Base-by-base conservation (phyloP, 2,888 invertebrate species). In the Torymus texanus region DNA sequence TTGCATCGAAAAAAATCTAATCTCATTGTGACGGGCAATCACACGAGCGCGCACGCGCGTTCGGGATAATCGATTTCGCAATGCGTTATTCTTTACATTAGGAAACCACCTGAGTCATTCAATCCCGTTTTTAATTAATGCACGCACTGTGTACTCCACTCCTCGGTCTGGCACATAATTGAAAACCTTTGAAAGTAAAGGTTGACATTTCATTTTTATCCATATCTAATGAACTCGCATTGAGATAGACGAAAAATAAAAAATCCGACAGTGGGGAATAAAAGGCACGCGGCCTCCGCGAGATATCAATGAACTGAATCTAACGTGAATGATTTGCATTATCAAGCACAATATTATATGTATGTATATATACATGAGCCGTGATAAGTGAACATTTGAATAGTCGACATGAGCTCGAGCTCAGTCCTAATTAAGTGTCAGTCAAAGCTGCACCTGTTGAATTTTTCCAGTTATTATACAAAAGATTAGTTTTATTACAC, bases 71-170 rank as follows among this genome's bases (percentile, higher is more conserved):
- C 67, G n/a, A 67, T 75, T 75, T 51, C 66, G n/a, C 18, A 75
- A 75, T 75, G 59, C 13, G 21, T 59, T 75, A n/a, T n/a, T 75
- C 59, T 56, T 66, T 51, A 67, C 66, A 66, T 67, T 75, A 59
- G 53, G 29, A 67, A 75, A 75, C 51, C 66, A 50, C 66, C 24
- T 51, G 51, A 75, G 65, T 75, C 65, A 74, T 74, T 74, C 66
- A 59, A 67, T 75, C 66, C 16, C 4, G 67, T 75, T 75, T 67
- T 67, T 66, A 75, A 75, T 75, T 59, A 75, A 75, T 67, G 50
- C 53, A 59, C 59, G 12, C 21, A 16, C 16, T 18, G 3, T 71
- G 16, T 51, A 21, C 41, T 61, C 55, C 11, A 18, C 21, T 50
- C 16, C 18, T 41, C 24, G 24, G 65, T 51, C 18, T 16, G n/a